Conservation (phyloP, 1,140 invertebrate genomes). For the Drosophila melanogaster region DNA sequence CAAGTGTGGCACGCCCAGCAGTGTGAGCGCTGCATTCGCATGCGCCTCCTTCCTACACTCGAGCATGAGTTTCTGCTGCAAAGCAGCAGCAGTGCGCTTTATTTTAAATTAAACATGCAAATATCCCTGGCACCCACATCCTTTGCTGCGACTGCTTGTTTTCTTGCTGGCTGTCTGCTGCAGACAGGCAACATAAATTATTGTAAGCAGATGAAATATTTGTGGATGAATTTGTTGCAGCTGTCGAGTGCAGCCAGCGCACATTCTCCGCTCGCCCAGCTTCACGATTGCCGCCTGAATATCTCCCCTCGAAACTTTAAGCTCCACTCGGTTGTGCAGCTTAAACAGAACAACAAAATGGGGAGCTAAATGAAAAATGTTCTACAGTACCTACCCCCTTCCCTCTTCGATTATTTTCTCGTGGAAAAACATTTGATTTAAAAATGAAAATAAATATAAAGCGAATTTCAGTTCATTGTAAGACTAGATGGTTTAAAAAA, state of each 20-base stretch:
- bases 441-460: too few species aligned
- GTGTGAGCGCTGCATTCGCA: slow-evolving; percentile 33
- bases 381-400: too few species aligned
- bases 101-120: slow-evolving; percentile 77
- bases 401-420: too few species aligned
- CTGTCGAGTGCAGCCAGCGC: slow-evolving; percentile 40
- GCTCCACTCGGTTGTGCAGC: not conserved
- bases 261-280: slow-evolving; percentile 25
- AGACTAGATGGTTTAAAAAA: too few species aligned
- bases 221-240: slow-evolving; percentile 47
- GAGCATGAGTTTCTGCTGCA: slow-evolving; percentile 1
- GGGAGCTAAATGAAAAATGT: too few species aligned
- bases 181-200: slow-evolving; percentile 69
- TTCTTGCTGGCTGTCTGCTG: slow-evolving; percentile 32
- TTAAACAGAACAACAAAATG: too few species aligned
- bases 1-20: slow-evolving; percentile 48
- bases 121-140: slow-evolving; percentile 40
- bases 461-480: too few species aligned
- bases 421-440: too few species aligned
- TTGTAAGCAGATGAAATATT: slow-evolving; percentile 63
- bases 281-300: slow-evolving; percentile 22
- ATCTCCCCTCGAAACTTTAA: slow-evolving; percentile 36
- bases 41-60: slow-evolving; percentile 2
- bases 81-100: slow-evolving; percentile 48
- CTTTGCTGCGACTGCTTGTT: slow-evolving; percentile 11